A percentile compares a stretch with the other conserved stretches of the same genome.
phyloP scores from a whole-genome alignment of 92 coral and sea anemone genomes.

The Phenganax stokvisi region DNA sequence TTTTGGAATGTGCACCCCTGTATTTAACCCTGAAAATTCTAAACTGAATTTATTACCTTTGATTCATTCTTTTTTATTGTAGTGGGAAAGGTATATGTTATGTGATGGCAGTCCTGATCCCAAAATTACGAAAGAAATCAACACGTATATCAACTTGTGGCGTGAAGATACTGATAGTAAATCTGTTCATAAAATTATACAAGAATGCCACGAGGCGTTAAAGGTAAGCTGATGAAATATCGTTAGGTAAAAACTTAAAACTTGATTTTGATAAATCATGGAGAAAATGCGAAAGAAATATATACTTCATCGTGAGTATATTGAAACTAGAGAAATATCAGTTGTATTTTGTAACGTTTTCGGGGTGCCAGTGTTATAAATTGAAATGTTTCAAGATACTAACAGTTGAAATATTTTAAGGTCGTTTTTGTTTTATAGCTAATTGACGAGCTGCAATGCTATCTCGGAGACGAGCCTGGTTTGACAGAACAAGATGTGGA shows the following conservation, averaged over 20 bases:
- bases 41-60: too few species aligned
- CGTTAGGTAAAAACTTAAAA: not conserved
- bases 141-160: conserved; percentile 84
- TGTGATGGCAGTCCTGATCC: conserved; percentile 99
- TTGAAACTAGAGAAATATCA: not conserved
- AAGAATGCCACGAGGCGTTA: conserved; percentile 70
- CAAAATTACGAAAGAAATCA: conserved; percentile 65
- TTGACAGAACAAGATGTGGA: conserved; percentile 62
- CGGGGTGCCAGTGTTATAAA: not conserved
- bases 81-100: conserved; percentile 92
- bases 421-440: conserved; percentile 45
- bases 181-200: conserved; percentile 53
- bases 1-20: too few species aligned
- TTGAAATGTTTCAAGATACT: not conserved
- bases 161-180: conserved; percentile 55
- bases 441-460: conserved; percentile 65
- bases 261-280: not conserved
- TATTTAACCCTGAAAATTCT: too few species aligned
- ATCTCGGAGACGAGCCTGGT: conserved; percentile 57
- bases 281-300: not conserved
- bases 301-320: not conserved
- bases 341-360: not conserved
- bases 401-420: not conserved
- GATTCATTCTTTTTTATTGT: not conserved
- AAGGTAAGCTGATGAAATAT: conserved; percentile 44